Base-by-base conservation (phyloP, 2,888 invertebrate species). In the Caenorhabditis plicata region DNA sequence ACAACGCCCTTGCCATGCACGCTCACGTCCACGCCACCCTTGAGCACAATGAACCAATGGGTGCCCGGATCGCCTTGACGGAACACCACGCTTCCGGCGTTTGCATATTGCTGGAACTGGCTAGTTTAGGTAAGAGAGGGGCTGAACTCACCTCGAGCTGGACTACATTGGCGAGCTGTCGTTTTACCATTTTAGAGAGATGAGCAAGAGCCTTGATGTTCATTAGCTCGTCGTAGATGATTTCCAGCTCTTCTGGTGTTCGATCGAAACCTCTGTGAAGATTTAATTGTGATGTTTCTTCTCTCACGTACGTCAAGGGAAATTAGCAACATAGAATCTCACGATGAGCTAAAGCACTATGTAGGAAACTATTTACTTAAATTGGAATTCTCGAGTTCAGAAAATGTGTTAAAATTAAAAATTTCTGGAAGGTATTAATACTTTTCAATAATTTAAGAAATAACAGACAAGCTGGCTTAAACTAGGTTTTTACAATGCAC, bases 1-100 rank as follows among this genome's bases (percentile, higher is more conserved):
- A 90, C 90, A 13, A 88, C 87, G 41, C 90, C 90, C 81, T 90
- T 90, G 60, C 89, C 90, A 81, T 89, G 88, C 71, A 90, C 90
- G 68, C 88, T 88, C 52, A 90, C 90, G 81, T 90, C 89, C 38
- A 90, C 90, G 5, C 89, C 89, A 38, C 90, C 90, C 77, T 88
- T 87, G 49, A 90, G 85, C 68, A 90, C 87, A 66, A 90, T 89
- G 82, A 89, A 90, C 90, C 90, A 90, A 38, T 88, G 89, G 71
- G 88, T 86, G 41, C 90, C 90, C 81, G 89, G 88, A 81, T 90
- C 90, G 40, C 90, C 90, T 84, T 90, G 74, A 23, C 68, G 72
- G 49, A 78, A 81, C 1, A 80, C 67, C 58, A 89, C 87, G 64
- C 88, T 88, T 68, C 89, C 61, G 2, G 61, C 50, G 31, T 61